A percentile compares a stretch with the other conserved stretches of the same genome.
phyloP scores from a whole-genome alignment of 2,888 invertebrate species.

The Maniola hyperantus region DNA sequence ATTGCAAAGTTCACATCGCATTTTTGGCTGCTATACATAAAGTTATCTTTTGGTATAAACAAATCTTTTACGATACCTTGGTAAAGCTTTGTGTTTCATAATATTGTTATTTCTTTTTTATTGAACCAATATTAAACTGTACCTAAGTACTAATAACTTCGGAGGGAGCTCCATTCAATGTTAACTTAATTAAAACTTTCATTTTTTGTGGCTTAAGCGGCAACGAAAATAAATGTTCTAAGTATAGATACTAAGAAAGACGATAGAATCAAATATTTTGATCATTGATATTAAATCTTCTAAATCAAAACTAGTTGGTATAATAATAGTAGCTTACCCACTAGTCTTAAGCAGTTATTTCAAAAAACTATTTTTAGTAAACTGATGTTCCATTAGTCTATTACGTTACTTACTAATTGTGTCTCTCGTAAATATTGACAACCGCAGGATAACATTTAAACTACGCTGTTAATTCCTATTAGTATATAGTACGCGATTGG shows the following conservation, averaged over 20 bases:
- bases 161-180: background rate
- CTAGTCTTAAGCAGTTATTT: too few relatives aligned
- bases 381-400: too few relatives aligned
- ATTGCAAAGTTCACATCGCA: slow-evolving; percentile 25
- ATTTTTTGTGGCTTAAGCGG: background rate
- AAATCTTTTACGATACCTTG: background rate
- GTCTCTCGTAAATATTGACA: too few relatives aligned
- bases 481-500: too few relatives aligned
- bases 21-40: slow-evolving; percentile 21
- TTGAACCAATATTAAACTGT: background rate
- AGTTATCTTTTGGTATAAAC: background rate
- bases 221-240: background rate
- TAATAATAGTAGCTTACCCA: too few relatives aligned
- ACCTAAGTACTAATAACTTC: background rate
- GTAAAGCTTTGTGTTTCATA: background rate
- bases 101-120: background rate
- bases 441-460: background rate
- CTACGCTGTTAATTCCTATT: too few relatives aligned
- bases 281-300: too few relatives aligned
- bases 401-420: too few relatives aligned
- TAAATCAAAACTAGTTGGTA: too few relatives aligned
- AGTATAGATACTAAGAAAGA: too few relatives aligned
- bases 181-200: background rate
- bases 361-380: too few relatives aligned
- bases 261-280: too few relatives aligned